Evolutionary conservation across 1,140 invertebrate genomes (phyloP).

Genomic region (Lutraria rhynchaena): DNA sequence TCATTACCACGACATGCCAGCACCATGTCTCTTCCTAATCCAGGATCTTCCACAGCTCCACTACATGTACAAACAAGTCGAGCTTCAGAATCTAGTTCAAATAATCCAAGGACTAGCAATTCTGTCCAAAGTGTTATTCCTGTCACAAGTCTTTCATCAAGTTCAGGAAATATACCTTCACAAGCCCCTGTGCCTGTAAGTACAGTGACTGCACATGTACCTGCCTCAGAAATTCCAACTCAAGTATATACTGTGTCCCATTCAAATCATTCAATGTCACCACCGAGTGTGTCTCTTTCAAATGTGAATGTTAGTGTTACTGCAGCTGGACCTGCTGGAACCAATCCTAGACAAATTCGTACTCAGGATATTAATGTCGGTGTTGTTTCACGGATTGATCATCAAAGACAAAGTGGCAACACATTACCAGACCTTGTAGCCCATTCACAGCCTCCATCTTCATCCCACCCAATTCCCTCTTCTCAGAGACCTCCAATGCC

Average conservation of each 20-base stretch:
- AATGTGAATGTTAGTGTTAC: conserved; percentile 46
- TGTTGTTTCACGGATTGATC: conserved; percentile 53
- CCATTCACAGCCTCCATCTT: conserved; percentile 46
- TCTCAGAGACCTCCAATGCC: conserved; percentile 57
- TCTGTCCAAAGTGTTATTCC: conserved; percentile 27
- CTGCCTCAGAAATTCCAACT: not conserved
- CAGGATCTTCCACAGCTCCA: not conserved
- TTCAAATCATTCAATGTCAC: conserved; percentile 17
- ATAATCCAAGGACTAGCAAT: conserved; percentile 17
- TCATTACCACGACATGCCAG: conserved; percentile 49
- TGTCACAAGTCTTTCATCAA: conserved; percentile 36
- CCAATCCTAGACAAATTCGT: conserved; percentile 51
- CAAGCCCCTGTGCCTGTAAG: not conserved
- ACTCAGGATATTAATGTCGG: conserved; percentile 69
- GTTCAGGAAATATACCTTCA: conserved; percentile 25
- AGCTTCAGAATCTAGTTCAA: not conserved
- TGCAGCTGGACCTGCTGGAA: not conserved
- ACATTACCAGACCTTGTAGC: conserved; percentile 49
- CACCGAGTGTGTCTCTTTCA: conserved; percentile 38
- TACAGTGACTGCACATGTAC: conserved; percentile 10
- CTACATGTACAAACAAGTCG: not conserved
- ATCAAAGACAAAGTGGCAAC: conserved; percentile 41
- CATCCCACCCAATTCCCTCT: conserved; percentile 37
- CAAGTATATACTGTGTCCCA: conserved; percentile 28
- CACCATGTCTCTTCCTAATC: conserved; percentile 31